Evolutionary conservation across 2,113 vertebrate genomes (phyloP), one percentile per base, ranked within the genome.

Genomic region (Pleuronectes platessa): DNA sequence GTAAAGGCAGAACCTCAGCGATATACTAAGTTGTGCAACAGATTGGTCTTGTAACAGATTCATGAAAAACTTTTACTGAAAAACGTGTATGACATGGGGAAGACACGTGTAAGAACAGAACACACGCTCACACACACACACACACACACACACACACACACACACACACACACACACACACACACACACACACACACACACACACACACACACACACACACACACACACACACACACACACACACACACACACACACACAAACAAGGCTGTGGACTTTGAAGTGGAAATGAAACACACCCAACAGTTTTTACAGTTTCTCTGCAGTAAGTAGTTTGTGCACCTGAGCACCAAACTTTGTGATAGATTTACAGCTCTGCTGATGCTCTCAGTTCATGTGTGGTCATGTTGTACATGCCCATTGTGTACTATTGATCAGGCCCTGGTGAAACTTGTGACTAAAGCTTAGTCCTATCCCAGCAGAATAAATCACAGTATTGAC

Each of bases 401-500:
- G 83, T 83, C 82, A 89, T 91, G 86, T 92, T 92, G 87, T 90
- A 94, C 91, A 91, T 93, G 92, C 90, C 89, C 80, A 89, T 88
- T 93, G 92, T 93, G 90, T 88, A 87, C 89, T 93, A 94, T 94
- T 92, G 93, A 95, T 94, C 88, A 79, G 58, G 65, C 31, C 67
- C 70, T 82, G 69, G 88, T 92, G 89, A 93, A 93, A 93, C 93
- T 93, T 94, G 93, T 94, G 93, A 94, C 94, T 93, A 92, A 94
- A 92, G 93, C 93, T 93, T 86, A 92, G 92, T 81, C 88, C 83
- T 72, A 88, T 93, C 91, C 92, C 92, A 77, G 83, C 85, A 87
- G 91, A 94, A 95, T 94, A 94, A 94, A 94, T 94, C 93, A 93
- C 90, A 82, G 86, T 92, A 94, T 94, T 93, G 94, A 94, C 88